Base-by-base conservation (phyloP, 2,113 vertebrate species). In the Eolophus roseicapilla region DNA sequence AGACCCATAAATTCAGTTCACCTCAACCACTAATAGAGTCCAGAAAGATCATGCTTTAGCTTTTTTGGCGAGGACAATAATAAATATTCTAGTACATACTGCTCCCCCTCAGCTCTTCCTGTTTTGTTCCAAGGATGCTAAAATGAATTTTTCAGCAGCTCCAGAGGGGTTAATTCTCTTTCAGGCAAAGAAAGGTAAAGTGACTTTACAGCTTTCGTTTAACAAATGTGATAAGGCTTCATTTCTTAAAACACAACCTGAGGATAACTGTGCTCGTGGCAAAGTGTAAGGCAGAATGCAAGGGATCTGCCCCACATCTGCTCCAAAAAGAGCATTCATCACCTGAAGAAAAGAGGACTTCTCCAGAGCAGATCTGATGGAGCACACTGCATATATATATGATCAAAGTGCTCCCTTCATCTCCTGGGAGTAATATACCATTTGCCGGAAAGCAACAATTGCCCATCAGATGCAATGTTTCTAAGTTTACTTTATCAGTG, bases 1-100 rank as follows among this genome's bases (percentile, higher is more conserved):
- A 71, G 13, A 92, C 21, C 57, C 65, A 93, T 89, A 93, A 92
- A 93, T 95, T 90, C 76, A 84, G 47, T 88, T 88, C 79, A 69
- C 85, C 63, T 96, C 74, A 80, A 78, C 63, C 68, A 15, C 52
- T 92, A 92, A 88, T 28, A 88, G 43, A 69, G 67, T 49, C 49
- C 85, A 86, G 68, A 88, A 87, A 82, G 49, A 41, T 65, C 52
- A 74, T 82, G 39, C 53, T 91, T 85, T 69, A 81, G 57, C 33
- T 94, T 83, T 80, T 80, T 63, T 86, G 75, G 79, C 93, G 79
- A 85, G 46, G 53, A 75, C n/a, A 52, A 82, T 69, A 77, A 88
- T 86, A 94, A 95, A 83, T 55, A 57, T 76, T 68, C 46, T 29
- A 73, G 24, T 43, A 63, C 11, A 12, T 67, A 33, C 23, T 77